Evolutionary conservation across 1,140 invertebrate genomes (phyloP).

Genomic region (Pseudachorutes palmiensis): DNA sequence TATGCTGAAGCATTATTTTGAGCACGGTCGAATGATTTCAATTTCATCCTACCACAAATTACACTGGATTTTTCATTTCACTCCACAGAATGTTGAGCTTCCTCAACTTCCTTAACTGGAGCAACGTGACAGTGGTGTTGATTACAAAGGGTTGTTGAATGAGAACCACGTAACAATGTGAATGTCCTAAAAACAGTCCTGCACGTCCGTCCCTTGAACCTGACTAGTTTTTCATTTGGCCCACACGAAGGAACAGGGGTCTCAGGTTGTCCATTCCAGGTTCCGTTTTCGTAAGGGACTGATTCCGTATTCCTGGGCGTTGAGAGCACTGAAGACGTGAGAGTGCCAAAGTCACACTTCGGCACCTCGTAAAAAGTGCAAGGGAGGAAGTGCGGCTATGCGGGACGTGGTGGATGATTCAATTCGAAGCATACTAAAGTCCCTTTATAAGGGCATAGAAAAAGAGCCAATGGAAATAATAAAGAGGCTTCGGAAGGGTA

Average conservation of each 20-base stretch:
- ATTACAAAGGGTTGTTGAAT: not conserved
- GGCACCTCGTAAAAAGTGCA: conserved; percentile 37
- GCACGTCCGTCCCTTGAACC: conserved; percentile 14
- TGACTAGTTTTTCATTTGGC: conserved; percentile 2
- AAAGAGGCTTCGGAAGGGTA: too few species aligned
- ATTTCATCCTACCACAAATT: not conserved
- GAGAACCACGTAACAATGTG: not conserved
- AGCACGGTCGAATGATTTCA: not conserved
- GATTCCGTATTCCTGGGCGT: conserved; percentile 33
- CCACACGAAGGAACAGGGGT: not conserved
- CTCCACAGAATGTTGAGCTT: not conserved
- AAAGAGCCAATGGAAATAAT: not conserved
- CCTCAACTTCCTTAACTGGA: not conserved
- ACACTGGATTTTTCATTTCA: not conserved
- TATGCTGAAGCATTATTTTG: too few species aligned
- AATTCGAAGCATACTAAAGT: conserved; percentile 28
- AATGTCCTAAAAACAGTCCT: conserved; percentile 27
- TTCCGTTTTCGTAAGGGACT: conserved; percentile 10
- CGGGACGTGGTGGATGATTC: conserved; percentile 33
- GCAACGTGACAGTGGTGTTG: not conserved
- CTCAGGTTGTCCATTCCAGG: not conserved
- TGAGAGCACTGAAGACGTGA: conserved; percentile 33
- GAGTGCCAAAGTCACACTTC: conserved; percentile 38
- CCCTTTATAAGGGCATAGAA: too few species aligned
- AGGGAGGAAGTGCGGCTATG: not conserved